A percentile compares a stretch with the other conserved stretches of the same genome.
phyloP scores from a whole-genome alignment of 2,888 invertebrate genomes.

The Macaria liturata region DNA sequence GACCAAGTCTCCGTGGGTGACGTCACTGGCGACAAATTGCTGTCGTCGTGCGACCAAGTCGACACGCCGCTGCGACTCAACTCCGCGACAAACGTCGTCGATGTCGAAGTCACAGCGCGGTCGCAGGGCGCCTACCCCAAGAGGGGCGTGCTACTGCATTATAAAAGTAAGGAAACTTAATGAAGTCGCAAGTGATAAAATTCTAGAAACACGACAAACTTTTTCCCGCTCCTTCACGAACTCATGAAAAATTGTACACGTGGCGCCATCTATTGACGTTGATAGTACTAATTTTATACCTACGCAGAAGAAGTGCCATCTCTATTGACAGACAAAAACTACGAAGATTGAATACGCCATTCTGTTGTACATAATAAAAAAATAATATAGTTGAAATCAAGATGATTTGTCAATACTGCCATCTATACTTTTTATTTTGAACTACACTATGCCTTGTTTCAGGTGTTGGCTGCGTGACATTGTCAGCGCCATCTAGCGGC shows the following conservation, averaged over 20 bases:
- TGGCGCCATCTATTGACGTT: slow-evolving; percentile 12
- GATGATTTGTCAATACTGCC: slow-evolving; percentile 23
- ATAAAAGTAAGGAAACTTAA: slow-evolving; percentile 76
- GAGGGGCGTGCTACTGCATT: slow-evolving; percentile 86
- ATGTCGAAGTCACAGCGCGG: slow-evolving; percentile 71
- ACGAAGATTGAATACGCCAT: too few relatives aligned
- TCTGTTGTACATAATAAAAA: too few relatives aligned
- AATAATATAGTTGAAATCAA: too few relatives aligned
- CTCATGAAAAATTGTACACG: too few relatives aligned
- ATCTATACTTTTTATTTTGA: slow-evolving; percentile 29
- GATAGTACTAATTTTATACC: too few relatives aligned
- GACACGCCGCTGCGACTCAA: slow-evolving; percentile 75
- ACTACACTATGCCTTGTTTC: slow-evolving; percentile 39
- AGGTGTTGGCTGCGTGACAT: slow-evolving; percentile 88
- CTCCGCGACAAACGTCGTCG: slow-evolving; percentile 73
- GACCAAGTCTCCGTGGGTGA: slow-evolving; percentile 81
- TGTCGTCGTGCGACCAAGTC: slow-evolving; percentile 81
- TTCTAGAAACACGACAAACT: too few relatives aligned
- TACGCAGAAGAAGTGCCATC: too few relatives aligned
- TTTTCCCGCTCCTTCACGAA: too few relatives aligned
- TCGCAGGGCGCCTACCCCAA: slow-evolving; percentile 83
- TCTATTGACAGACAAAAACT: too few relatives aligned
- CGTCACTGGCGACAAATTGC: slow-evolving; percentile 67
- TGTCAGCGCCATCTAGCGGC: slow-evolving; percentile 86
- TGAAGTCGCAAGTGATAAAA: too few relatives aligned